These are phyloP conservation scores for Pygoscelis adeliae DNA, from an alignment of 2,113 vertebrate genomes.

Conservation along the genomic window DNA sequence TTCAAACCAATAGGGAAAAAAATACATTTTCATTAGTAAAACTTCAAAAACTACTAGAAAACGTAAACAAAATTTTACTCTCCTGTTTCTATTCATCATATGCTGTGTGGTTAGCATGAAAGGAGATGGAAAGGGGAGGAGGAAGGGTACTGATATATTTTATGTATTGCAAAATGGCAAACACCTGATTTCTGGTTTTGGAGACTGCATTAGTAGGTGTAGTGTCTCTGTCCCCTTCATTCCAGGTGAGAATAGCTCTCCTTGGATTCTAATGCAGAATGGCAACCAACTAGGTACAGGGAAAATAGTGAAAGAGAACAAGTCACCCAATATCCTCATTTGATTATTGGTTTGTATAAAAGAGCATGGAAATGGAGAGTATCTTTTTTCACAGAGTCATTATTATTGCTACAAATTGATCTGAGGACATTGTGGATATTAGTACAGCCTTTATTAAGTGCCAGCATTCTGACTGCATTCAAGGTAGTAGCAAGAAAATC, in stretches of 20 bases:
- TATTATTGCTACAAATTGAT: not conserved
- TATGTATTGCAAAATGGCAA: not conserved
- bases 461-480: not conserved
- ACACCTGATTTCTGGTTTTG: not conserved
- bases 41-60: not conserved
- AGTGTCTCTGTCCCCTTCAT: not conserved
- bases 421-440: not conserved
- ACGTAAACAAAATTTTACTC: not conserved
- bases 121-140: not conserved
- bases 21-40: not conserved
- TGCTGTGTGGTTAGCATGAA: not conserved
- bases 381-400: not conserved
- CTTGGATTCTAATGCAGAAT: not conserved
- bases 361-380: not conserved
- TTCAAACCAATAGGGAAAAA: not conserved
- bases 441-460: constrained; percentile 15
- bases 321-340: not conserved
- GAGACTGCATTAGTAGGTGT: not conserved
- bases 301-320: not conserved
- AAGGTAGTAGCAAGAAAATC: not conserved
- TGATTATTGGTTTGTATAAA: not conserved
- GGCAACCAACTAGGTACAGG: not conserved
- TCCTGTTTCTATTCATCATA: not conserved
- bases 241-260: not conserved
- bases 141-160: not conserved